Evolutionary conservation across 2,113 vertebrate genomes (phyloP), one percentile per base, ranked within the genome.

Genomic region (Rhabdomys dilectus): DNA sequence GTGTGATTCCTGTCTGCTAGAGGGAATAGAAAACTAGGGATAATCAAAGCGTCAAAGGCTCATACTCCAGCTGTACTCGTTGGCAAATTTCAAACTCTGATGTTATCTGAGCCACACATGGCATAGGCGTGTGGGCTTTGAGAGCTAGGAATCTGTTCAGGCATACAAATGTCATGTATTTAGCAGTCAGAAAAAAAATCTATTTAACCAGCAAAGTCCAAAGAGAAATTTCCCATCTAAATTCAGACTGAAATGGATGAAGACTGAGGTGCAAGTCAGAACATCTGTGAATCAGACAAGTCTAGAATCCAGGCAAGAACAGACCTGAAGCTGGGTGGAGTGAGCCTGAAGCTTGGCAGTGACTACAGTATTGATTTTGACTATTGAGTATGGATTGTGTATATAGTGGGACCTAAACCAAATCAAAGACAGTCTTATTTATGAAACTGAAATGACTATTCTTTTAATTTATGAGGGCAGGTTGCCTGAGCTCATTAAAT

Each of bases 391-490:
- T 60, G 36, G 89, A 81, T 92, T 88, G 72, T 70, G 7, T 68
- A 34, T 72, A 75, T 91, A 95, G 87, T 91, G 89, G 58, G 92
- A 91, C 39, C 87, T 92, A 87, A 93, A 92, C 60, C 58, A 95
- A 95, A 96, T 97, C 85, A 97, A 95, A 96, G 60, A 36, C n/a
- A 70, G 12, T 89, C 56, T 87, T 84, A 87, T 96, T 96, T 87
- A n/a, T 94, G 93, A 84, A 96, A 75, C 85, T 75, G 0, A 92
- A 91, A 87, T 93, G 88, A 80, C 48, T 58, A 0, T 87, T 93
- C 16, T 95, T 96, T 94, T 93, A 91, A 91, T 92, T 96, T 92
- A 96, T 91, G 93, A 91, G 97, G 88, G 48, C 17, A 39, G 24
- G 56, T 45, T 96, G 77, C 62, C 90, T 92, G 78, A 84, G 19